Evolutionary conservation across 2,113 vertebrate species (phyloP).

Genomic region (Lagopus leucura): DNA sequence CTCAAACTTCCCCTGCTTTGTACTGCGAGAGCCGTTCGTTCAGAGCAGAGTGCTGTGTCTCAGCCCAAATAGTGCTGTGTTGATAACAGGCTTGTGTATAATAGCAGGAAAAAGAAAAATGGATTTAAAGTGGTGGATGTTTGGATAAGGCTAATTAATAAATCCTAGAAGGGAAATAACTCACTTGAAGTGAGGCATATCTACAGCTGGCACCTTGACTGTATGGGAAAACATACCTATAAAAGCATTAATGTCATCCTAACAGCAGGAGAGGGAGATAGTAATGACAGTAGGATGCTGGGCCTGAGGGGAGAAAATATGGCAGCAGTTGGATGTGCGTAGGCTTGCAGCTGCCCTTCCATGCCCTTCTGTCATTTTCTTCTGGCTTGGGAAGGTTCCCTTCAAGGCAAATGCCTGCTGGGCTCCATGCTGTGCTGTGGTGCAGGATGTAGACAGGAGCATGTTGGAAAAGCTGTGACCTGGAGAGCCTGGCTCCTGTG

Average conservation of each 20-base stretch:
- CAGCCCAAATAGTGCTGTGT: not conserved
- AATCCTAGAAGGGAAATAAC: not conserved
- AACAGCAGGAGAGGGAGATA: not conserved
- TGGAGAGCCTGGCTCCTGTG: rapidly evolving
- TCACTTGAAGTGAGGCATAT: slow-evolving; percentile 22
- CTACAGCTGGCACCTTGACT: slow-evolving; percentile 29
- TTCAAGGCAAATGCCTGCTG: not conserved
- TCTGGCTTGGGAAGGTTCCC: not conserved
- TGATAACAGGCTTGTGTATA: not conserved
- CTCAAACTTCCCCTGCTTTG: not conserved
- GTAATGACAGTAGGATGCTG: not conserved
- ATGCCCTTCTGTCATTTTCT: not conserved
- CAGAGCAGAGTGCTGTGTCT: not conserved
- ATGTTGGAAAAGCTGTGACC: not conserved
- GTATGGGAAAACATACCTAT: not conserved
- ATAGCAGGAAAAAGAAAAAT: slow-evolving; percentile 9
- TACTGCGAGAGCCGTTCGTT: not conserved
- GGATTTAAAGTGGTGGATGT: not conserved
- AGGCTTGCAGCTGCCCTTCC: not conserved
- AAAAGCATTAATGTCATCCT: not conserved
- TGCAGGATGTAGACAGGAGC: not conserved
- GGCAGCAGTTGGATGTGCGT: not conserved
- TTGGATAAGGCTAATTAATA: slow-evolving; percentile 56
- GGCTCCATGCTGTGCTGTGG: not conserved
- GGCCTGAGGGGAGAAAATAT: not conserved